A percentile compares a stretch with the other conserved stretches of the same genome.
Evolutionary conservation across 2,113 vertebrate species (phyloP).

Genomic region (Machaerirhynchus nigripectus): DNA sequence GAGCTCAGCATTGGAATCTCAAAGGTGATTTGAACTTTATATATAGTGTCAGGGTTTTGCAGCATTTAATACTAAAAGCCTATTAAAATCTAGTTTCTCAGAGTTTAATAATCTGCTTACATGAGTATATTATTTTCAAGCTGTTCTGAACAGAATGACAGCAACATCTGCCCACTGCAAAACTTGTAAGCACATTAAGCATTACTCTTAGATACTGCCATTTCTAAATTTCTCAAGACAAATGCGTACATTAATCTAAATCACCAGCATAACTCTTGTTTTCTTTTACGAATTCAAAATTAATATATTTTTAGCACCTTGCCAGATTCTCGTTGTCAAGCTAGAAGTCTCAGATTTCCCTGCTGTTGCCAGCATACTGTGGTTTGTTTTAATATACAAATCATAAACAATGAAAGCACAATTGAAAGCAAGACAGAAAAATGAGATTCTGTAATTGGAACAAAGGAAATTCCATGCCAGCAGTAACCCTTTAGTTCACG

Average conservation of each 20-base stretch:
- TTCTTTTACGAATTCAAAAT: neutral
- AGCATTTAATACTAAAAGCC: constrained; percentile 44
- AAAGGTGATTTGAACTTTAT: neutral
- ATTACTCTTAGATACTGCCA: neutral
- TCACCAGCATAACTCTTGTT: neutral
- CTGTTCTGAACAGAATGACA: neutral
- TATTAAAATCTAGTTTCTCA: constrained; percentile 48
- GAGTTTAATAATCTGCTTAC: constrained; percentile 48
- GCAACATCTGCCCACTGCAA: neutral
- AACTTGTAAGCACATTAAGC: neutral
- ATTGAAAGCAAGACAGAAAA: constrained; percentile 51
- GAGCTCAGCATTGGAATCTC: neutral
- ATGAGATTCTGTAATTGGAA: constrained; percentile 47
- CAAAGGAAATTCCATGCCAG: constrained; percentile 44
- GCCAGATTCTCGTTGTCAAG: constrained; percentile 4
- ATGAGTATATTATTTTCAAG: neutral
- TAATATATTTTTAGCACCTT: constrained; percentile 34
- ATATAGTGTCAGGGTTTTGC: neutral
- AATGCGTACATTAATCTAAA: neutral
- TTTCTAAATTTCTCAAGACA: neutral
- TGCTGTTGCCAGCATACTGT: neutral
- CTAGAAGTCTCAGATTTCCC: constrained; percentile 12
- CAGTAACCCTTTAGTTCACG: constrained; percentile 33
- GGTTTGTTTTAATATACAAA: constrained; percentile 49
- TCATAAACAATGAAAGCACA: constrained; percentile 46